Evolutionary conservation across 2,797 vertebrate species (phyloP), one percentile per base, ranked within the genome.

Genomic region (Anisognathus igniventris): DNA sequence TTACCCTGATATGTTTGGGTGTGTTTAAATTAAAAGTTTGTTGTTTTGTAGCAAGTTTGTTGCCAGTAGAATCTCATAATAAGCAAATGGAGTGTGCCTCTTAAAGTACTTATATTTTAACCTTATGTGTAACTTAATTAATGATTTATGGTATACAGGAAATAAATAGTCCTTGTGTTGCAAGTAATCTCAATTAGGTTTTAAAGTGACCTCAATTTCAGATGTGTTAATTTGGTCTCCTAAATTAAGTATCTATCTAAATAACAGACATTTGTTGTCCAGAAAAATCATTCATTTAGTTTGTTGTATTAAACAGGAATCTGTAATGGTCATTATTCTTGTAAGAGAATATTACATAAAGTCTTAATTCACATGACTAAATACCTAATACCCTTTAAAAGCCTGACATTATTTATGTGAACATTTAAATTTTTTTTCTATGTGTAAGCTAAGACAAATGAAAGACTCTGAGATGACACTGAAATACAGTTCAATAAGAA

Each of bases 151-250:
- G 14, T 67, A 68, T 78, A 45, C 66, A 83, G 54, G 48, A 88
- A 97, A 97, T 95, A 97, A 97, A 96, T 96, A 91, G 44, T 92
- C 61, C 88, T 96, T 75, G 61, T 81, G 90, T 96, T 96, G 90
- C 88, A 97, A 95, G 70, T 93, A 83, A 88, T 97, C 78, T 96
- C 96, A 96, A 91, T 97, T 96, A 97, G 90, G 71, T 92, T 87
- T 92, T 95, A 92, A 94, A 96, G 79, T 96, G 94, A 96, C 94
- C 96, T 97, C 97, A 95, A 70, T 95, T 97, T 96, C 90, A 92
- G 61, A 71, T 93, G 80, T 95, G 88, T 94, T 97, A 96, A 94
- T 96, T 96, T 92, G 74, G 88, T 96, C 61, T 96, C n/a, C 71
- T 93, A 95, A 93, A 96, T 97, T 96, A 97, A 96, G 68, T 96